Base-by-base conservation (phyloP, 2,113 vertebrate genomes). In the Cervus canadensis region DNA sequence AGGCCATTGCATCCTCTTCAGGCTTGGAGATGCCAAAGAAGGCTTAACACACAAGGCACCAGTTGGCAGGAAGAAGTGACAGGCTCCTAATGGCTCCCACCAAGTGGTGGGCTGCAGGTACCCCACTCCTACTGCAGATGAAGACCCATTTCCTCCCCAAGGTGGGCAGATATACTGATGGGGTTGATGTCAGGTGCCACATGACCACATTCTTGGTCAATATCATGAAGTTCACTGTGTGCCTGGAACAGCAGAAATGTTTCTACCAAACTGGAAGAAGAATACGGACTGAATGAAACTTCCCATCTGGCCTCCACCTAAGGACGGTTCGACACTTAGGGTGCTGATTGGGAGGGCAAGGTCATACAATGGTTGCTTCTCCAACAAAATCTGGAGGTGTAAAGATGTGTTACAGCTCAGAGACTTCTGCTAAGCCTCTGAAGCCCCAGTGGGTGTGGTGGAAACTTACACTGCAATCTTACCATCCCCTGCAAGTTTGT, bases 401-500 rank as follows among this genome's bases (percentile, higher is more conserved):
- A 30, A 56, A 30, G 26, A 26, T 1, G 33, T 3, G 19, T 40
- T 4, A 6, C 21, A 21, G 60, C 33, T 25, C 6, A 28, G 81
- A n/a, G 5, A 45, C 25, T 25, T 26, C 57, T 43, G 9, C 33
- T 1, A 5, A n/a, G 21, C n/a, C 56, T 26, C n/a, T 15, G 52
- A 5, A 25, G 4, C 60, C n/a, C 17, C 4, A 1, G 0, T 25
- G 7, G n/a, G 16, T 15, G 0, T 25, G n/a, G 6, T 6, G 4
- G 84, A n/a, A 50, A 52, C 50, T 6, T 6, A 26, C 2, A 3
- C 7, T 2, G 2, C 28, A 6, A 28, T 12, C 54, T 21, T 28
- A 48, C 40, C 52, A 14, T 10, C 21, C 15, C 43, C 26, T 1
- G 15, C 0, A 3, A 1, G 33, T 25, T 7, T 3, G 1, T 25